phyloP scores from a whole-genome alignment of 2,888 invertebrate species.

The Notocelia uddmanniana region DNA sequence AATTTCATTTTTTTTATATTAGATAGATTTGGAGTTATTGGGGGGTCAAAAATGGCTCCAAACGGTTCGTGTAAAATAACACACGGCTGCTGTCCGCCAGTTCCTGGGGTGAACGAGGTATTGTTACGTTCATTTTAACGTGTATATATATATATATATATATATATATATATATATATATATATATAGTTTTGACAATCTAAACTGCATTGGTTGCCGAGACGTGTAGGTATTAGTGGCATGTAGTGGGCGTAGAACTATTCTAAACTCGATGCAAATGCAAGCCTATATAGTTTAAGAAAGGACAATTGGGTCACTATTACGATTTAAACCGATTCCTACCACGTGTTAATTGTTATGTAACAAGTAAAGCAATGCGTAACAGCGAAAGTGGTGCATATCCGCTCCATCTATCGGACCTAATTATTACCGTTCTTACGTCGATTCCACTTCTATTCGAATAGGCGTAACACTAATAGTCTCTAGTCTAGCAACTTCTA shows the following conservation, averaged over 20 bases:
- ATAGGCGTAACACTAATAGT: conserved; percentile 8
- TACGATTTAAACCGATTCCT: conserved; percentile 30
- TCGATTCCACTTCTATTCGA: conserved; percentile 1
- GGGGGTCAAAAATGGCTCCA: too few species aligned
- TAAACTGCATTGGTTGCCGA: not conserved
- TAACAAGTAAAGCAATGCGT: conserved; percentile 57
- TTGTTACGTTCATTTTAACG: too few species aligned
- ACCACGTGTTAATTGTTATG: conserved; percentile 51
- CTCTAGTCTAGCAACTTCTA: conserved; percentile 11
- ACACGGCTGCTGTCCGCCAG: too few species aligned
- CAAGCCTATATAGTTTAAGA: too few species aligned
- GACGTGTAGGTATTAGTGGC: not conserved
- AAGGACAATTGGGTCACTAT: conserved; percentile 40
- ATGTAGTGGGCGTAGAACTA: not conserved
- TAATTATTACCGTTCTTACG: conserved; percentile 43
- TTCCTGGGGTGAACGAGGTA: too few species aligned
- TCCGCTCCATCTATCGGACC: conserved; percentile 58
- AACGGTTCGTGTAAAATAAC: too few species aligned
- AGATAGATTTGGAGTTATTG: too few species aligned
- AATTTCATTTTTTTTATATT: too few species aligned
- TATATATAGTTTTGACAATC: too few species aligned
- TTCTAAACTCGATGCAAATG: conserved; percentile 18
- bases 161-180: too few species aligned
- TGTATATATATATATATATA: too few species aligned
- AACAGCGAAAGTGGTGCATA: conserved; percentile 65